Conservation (phyloP, 2,797 vertebrate species). For the Eulemur mongoz region DNA sequence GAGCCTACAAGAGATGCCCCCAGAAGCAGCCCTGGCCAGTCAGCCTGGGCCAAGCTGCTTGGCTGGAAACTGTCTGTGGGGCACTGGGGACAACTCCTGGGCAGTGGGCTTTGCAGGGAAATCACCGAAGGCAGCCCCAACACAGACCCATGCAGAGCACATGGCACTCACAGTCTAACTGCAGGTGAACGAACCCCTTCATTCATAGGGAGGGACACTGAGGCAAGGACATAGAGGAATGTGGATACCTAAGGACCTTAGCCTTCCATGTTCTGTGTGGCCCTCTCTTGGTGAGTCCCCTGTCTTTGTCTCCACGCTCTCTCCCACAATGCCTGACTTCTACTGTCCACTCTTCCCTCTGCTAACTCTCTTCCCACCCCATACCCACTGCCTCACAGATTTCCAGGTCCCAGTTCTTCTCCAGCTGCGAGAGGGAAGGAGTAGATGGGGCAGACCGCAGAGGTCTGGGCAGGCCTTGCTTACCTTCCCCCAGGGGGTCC, state of each 20-base stretch:
- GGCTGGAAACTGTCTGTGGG: neutral
- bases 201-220: neutral
- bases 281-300: neutral
- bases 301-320: neutral
- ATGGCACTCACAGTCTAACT: neutral
- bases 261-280: neutral
- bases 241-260: neutral
- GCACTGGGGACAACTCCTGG: neutral
- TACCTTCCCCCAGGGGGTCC: constrained; percentile 94
- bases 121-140: neutral
- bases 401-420: neutral
- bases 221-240: neutral
- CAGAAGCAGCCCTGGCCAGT: neutral
- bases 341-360: neutral
- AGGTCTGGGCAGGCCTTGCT: constrained; percentile 76
- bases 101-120: neutral
- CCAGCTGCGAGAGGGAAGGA: neutral
- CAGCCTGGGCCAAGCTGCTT: neutral
- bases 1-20: neutral
- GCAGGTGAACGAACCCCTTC: neutral
- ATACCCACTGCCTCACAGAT: neutral
- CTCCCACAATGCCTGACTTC: neutral
- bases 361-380: neutral
- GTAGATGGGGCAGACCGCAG: neutral
- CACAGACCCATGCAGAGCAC: neutral